Evolutionary conservation across 2,888 invertebrate genomes (phyloP).

Genomic region (Pachymerium ferrugineum): DNA sequence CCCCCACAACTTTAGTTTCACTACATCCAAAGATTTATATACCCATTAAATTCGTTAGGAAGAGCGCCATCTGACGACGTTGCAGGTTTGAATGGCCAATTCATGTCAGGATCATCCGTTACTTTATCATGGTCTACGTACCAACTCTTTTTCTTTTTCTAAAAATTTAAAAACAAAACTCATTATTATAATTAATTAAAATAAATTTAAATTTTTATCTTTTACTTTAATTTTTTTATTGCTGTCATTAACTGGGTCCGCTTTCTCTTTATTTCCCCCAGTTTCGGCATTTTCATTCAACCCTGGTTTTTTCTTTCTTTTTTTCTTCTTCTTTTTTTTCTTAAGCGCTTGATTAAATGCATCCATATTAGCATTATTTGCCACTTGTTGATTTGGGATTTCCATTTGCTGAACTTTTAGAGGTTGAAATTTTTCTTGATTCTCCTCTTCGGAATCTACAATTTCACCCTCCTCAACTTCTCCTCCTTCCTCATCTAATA

Average conservation of each 20-base stretch:
- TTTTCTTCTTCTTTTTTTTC: not conserved
- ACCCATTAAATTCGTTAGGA: not conserved
- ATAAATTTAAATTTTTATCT: not conserved
- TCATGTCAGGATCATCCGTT: no score
- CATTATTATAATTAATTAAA: not conserved
- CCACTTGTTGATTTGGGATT: not conserved
- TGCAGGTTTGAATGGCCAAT: not conserved
- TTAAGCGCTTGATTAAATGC: not conserved
- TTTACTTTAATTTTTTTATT: not conserved
- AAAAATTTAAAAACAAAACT: not conserved
- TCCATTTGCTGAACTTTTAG: not conserved
- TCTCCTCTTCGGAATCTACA: not conserved
- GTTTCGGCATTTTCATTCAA: not conserved
- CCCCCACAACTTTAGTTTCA: not conserved
- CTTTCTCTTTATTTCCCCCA: not conserved
- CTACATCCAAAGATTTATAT: not conserved
- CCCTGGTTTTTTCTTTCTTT: not conserved
- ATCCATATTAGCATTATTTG: not conserved
- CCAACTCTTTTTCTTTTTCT: constrained; percentile 9
- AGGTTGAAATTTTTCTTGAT: not conserved
- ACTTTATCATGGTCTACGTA: constrained; percentile 36
- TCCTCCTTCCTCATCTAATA: not conserved
- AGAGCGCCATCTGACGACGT: not conserved
- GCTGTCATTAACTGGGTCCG: not conserved
- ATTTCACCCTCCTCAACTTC: not conserved